Evolutionary conservation across 2,888 invertebrate genomes (phyloP).

Genomic region (Linyphia triangularis): DNA sequence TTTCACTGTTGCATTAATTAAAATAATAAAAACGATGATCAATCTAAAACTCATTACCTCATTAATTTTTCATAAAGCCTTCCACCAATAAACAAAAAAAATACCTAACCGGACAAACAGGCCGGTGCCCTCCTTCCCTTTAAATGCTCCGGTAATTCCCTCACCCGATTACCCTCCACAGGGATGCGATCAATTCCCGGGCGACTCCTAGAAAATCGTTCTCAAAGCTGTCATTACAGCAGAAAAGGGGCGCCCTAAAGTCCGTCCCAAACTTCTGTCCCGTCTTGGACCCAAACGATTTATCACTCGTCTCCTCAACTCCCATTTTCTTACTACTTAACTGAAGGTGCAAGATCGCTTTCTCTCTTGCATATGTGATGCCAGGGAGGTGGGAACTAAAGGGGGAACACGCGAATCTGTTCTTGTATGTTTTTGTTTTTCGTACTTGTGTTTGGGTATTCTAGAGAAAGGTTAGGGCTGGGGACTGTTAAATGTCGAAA

Average conservation of each 20-base stretch:
- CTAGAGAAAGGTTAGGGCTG: too few species aligned
- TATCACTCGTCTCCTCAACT: background rate
- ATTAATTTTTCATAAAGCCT: too few species aligned
- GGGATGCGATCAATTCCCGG: constrained; percentile 45
- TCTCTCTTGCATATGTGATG: background rate
- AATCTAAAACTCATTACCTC: too few species aligned
- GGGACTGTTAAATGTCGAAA: too few species aligned
- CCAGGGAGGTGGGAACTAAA: too few species aligned
- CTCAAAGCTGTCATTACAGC: constrained; percentile 64
- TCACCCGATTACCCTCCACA: constrained; percentile 26
- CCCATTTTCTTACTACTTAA: background rate
- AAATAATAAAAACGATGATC: too few species aligned
- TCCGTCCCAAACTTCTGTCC: constrained; percentile 1
- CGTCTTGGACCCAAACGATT: constrained; percentile 10
- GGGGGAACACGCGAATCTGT: too few species aligned
- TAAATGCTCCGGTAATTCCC: constrained; percentile 29
- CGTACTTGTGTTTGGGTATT: too few species aligned
- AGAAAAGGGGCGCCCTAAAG: constrained; percentile 44
- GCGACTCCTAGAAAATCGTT: constrained; percentile 45
- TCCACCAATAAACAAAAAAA: too few species aligned
- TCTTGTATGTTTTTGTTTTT: too few species aligned
- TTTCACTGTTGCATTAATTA: too few species aligned
- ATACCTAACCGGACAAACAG: too few species aligned
- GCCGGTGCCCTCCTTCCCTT: background rate
- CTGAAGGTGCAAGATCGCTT: background rate